Conservation (phyloP, 2,113 vertebrate species). For the Periophthalmodon schlosseri region DNA sequence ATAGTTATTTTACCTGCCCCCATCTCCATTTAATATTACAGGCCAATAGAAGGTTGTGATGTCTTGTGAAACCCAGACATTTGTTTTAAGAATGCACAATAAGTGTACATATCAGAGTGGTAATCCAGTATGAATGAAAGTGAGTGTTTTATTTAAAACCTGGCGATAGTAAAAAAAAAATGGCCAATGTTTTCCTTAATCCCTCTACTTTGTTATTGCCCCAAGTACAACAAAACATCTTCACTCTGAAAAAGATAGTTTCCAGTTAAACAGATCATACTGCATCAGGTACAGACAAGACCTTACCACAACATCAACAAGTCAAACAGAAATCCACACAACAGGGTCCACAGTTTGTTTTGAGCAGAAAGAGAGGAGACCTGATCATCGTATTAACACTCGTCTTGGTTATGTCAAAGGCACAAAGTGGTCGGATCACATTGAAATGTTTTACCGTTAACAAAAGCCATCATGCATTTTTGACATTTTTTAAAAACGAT, state of each 20-base stretch:
- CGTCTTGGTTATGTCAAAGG: slow-evolving; percentile 86
- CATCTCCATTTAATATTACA: too few relatives aligned
- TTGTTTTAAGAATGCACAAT: background rate
- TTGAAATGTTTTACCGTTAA: slow-evolving; percentile 68
- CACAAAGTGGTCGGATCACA: slow-evolving; percentile 89
- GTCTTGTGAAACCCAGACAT: background rate
- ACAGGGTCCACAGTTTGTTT: slow-evolving; percentile 76
- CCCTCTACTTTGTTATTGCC: slow-evolving; percentile 25
- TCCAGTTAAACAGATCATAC: slow-evolving; percentile 57
- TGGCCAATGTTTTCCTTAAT: slow-evolving; percentile 31
- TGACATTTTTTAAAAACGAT: slow-evolving; percentile 30
- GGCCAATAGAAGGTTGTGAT: background rate
- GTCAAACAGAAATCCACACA: slow-evolving; percentile 63
- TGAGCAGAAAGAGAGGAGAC: slow-evolving; percentile 77
- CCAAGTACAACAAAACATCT: slow-evolving; percentile 16
- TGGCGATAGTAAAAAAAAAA: too few relatives aligned
- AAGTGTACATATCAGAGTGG: background rate
- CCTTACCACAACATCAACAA: slow-evolving; percentile 63
- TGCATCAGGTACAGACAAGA: slow-evolving; percentile 64
- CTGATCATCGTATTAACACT: slow-evolving; percentile 79
- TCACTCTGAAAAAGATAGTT: slow-evolving; percentile 33
- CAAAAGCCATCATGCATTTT: slow-evolving; percentile 61
- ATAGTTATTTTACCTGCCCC: too few relatives aligned
- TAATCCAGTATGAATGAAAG: too few relatives aligned
- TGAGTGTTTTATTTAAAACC: too few relatives aligned